A percentile compares a stretch with the other conserved stretches of the same genome.
Evolutionary conservation across 2,888 invertebrate genomes (phyloP).

Genomic region (Hydrotaea diabolus): DNA sequence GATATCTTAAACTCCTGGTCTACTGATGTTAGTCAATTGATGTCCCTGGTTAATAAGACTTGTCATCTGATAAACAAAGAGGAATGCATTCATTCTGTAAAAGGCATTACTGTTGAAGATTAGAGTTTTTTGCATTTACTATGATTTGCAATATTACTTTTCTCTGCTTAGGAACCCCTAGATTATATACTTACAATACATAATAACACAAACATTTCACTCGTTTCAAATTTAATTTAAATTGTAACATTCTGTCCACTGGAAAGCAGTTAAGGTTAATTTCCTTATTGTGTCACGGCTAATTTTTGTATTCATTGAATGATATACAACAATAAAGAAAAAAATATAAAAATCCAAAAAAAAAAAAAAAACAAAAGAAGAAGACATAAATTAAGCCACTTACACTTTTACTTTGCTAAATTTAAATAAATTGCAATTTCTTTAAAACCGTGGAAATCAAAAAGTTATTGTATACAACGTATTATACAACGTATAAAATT

Average conservation of each 20-base stretch:
- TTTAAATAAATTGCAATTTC: too few relatives aligned
- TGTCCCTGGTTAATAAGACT: conserved; percentile 97
- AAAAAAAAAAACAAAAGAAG: too few relatives aligned
- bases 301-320: conserved; percentile 74
- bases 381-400: too few relatives aligned
- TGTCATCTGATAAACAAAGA: conserved; percentile 99
- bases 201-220: conserved; percentile 33
- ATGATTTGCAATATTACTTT: conserved; percentile 2
- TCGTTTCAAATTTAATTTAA: conserved; percentile 43
- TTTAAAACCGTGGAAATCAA: too few relatives aligned
- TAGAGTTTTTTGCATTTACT: conserved; percentile 66
- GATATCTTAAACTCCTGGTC: conserved; percentile 98
- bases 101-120: conserved; percentile 76
- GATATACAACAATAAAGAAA: conserved; percentile 74
- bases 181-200: conserved; percentile 36
- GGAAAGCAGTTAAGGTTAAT: conserved; percentile 21
- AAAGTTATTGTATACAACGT: too few relatives aligned
- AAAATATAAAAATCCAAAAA: too few relatives aligned
- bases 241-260: conserved; percentile 30
- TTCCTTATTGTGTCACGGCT: conserved; percentile 45
- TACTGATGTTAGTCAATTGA: conserved; percentile 91
- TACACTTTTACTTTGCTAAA: too few relatives aligned
- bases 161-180: conserved; percentile 25
- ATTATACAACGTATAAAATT: too few relatives aligned
- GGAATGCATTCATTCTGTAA: conserved; percentile 85